Evolutionary conservation across 2,113 vertebrate genomes (phyloP), one percentile per base, ranked within the genome.

Genomic region (Camarhynchus parvulus): DNA sequence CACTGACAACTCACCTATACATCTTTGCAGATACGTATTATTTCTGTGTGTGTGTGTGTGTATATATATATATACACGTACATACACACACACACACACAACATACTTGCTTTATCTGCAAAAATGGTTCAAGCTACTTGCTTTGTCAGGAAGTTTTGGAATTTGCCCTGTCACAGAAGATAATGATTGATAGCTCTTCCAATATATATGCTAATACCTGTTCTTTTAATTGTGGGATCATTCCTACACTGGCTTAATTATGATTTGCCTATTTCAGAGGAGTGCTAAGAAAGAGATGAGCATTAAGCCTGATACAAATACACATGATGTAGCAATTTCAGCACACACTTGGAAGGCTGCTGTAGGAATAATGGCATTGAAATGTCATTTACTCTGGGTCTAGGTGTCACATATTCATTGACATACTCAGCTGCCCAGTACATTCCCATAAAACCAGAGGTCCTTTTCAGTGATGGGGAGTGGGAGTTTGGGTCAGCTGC

Each of bases 21-120:
- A 23, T 31, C 13, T 35, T 16, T 55, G 13, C 37, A 35, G 13
- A 11, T 27, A 3, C 1, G 2, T 52, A 2, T 42, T 35, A 1
- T 52, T 0, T 64, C 1, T 86, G 0, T 24, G 47, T 47, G 0
- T 24, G 47, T 47, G 0, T 63, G 2, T 37, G 2, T 3, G 3
- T 2, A 4, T 4, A 3, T 2, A 7, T 3, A 4, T 2, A 4
- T 5, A 3, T 3, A 8, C 2, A 5, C 3, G 6, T 4, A 19
- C 10, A 31, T 7, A 15, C 13, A 22, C 5, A 21, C 10, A 11
- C 6, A 18, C 13, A 16, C 5, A 17, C 24, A 16, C 7, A 14
- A 62, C 68, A 35, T 8, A 7, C 31, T 78, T 83, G 18, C 42
- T 80, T 37, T 62, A 31, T 25, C 31, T 92, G n/a, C 28, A 69